Base-by-base conservation (phyloP, 2,888 invertebrate species). In the Dexiosoma caninum region DNA sequence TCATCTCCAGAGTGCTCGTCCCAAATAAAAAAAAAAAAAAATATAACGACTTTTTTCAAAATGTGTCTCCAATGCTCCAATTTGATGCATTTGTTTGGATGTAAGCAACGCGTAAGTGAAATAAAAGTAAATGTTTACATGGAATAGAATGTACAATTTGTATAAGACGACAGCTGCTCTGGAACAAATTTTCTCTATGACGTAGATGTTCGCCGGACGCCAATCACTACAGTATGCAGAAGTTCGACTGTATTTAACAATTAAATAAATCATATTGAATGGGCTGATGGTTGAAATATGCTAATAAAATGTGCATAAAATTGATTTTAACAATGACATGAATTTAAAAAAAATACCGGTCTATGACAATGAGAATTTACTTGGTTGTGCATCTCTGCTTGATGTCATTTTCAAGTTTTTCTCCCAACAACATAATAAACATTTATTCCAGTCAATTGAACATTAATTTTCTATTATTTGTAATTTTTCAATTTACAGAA, bases 361-460 rank as follows among this genome's bases (percentile, higher is more conserved):
- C 16, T 37, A 23, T 75, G 49, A 42, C 16, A 59, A 44, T 49
- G 6, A 2, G 2, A n/a, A 51, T 19, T 37, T 32, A 40, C 49
- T 51, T 32, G 40, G 66, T 55, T 55, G 7, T 8, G 6, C 49
- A 51, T 27, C 12, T 51, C 51, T 51, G 6, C 51, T 59, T 67
- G 59, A 21, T 67, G 32, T 0, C 21, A 44, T 35, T 35, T 62
- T 3, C 12, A 10, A 37, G n/a, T 23, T 23, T 35, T 55, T 40
- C 6, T 23, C 23, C 49, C 35, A 37, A 27, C 46, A 53, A 57
- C 53, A 60, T 42, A 75, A 75, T 70, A 77, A 51, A 57, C 57
- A 70, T 64, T 80, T 64, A 71, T 78, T 81, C 59, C 72, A 59
- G 69, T 77, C 77, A 78, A 81, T 81, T 81, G 77, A 72, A 69